Evolutionary conservation across 2,113 vertebrate genomes (phyloP).

Genomic region (Coreoperca whiteheadi): DNA sequence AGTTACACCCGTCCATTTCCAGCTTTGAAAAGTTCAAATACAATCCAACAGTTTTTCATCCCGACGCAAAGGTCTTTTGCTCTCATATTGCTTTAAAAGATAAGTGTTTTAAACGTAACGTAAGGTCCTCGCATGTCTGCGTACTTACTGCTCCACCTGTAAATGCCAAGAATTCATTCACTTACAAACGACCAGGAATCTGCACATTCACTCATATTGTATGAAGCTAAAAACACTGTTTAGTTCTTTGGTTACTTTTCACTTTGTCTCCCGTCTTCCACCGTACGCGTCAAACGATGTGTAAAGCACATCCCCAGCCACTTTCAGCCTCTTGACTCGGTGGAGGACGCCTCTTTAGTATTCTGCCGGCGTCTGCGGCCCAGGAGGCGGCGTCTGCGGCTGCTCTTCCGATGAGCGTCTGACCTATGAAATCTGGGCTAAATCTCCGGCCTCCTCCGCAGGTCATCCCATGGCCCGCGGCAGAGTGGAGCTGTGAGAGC

Average conservation of each 20-base stretch:
- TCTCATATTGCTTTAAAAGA: no score
- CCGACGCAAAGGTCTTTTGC: no score
- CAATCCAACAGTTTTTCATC: not conserved
- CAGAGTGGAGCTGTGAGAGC: slow-evolving; percentile 29
- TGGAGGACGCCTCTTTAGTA: slow-evolving; percentile 27
- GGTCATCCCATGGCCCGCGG: slow-evolving; percentile 4
- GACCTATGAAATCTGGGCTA: slow-evolving; percentile 35
- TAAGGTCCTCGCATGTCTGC: not conserved
- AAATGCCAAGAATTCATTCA: not conserved
- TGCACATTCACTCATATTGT: no score
- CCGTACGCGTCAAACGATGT: not conserved
- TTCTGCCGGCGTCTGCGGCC: slow-evolving; percentile 8
- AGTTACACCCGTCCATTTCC: not conserved
- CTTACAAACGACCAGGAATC: no score
- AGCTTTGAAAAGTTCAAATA: not conserved
- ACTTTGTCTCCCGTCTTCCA: no score
- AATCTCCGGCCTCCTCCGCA: slow-evolving; percentile 34
- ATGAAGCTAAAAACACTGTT: not conserved
- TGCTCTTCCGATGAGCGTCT: slow-evolving; percentile 22
- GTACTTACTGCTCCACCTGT: not conserved
- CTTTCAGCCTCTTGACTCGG: not conserved
- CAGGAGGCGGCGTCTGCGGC: slow-evolving; percentile 12
- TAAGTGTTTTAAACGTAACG: no score
- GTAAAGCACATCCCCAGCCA: not conserved
- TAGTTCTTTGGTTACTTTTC: not conserved